Base-by-base conservation (phyloP, 1,140 invertebrate genomes). In the Drosophila kikkawai region DNA sequence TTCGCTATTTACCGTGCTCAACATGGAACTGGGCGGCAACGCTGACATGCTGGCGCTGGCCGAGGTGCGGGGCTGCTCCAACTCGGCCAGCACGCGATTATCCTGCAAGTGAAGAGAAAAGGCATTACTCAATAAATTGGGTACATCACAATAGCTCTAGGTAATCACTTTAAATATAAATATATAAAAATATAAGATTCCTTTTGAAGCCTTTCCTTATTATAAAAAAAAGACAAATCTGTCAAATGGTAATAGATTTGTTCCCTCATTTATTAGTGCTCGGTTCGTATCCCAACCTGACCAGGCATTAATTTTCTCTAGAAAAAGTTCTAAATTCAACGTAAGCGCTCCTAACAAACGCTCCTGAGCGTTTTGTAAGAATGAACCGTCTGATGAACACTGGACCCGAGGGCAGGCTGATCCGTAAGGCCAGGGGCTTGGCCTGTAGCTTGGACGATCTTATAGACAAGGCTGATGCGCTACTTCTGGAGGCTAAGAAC, bases 1-100 rank as follows among this genome's bases (percentile, higher is more conserved):
- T 91, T 92, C 92, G 81, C 91, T 91, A 79, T 91, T 92, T 82
- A 84, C 80, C 66, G 76, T 79, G 74, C 69, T 90, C 82, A 92
- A 80, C 85, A 93, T 93, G 68, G 91, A 93, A 91, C 92, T 93
- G 75, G 83, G 86, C 78, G 88, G 87, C 83, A 92, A 79, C 50
- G 81, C 77, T 63, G 87, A 91, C 79, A 91, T 91, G 63, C 91
- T 91, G 48, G 78, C 78, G 53, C 86, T 91, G 55, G 84, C 82
- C 58, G 92, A 94, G 77, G 94, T 94, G 90, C 96, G 94, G 75
- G 96, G 95, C 92, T 97, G 96, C 92, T 98, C 98, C 83, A 98
- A 93, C 91, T 98, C 97, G 67, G 97, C 97, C 80, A 98, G 94
- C 86, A 98, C 96, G 91, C 97, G 95, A 93, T 96, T 96, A 93